A percentile compares a stretch with the other conserved stretches of the same genome.
Conservation (phyloP, 1,140 invertebrate genomes). For the Atta texana region DNA sequence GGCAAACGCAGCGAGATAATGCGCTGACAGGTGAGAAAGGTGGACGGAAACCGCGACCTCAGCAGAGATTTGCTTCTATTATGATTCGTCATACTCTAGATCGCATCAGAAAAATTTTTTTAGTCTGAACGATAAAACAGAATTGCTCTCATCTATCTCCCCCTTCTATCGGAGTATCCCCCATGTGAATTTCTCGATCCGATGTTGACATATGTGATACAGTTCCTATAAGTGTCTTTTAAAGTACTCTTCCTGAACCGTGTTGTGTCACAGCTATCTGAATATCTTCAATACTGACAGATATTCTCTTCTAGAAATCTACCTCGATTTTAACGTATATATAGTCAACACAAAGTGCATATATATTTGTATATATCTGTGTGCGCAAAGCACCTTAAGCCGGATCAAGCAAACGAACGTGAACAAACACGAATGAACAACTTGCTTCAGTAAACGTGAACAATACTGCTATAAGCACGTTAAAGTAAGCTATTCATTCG, state of each 20-base stretch:
- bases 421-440: constrained; percentile 6
- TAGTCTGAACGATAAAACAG: not conserved
- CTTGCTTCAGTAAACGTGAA: not conserved
- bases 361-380: not conserved
- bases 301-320: not conserved
- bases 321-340: constrained; percentile 30
- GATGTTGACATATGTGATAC: constrained; percentile 49
- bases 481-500: not conserved
- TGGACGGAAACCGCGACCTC: not conserved
- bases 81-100: not conserved
- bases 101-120: not conserved
- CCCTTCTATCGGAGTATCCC: not conserved
- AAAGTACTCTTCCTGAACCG: constrained; percentile 32
- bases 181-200: constrained; percentile 34
- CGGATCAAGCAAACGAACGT: constrained; percentile 12
- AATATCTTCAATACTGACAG: constrained; percentile 45
- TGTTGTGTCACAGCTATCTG: constrained; percentile 51
- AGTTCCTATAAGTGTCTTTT: constrained; percentile 55
- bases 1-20: constrained; percentile 59
- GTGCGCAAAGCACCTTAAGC: not conserved
- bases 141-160: not conserved
- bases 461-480: not conserved
- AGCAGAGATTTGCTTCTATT: not conserved
- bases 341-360: not conserved
- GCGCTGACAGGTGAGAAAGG: constrained; percentile 18